Evolutionary conservation across 1,140 invertebrate species (phyloP).

Genomic region (Chlorops oryzae): DNA sequence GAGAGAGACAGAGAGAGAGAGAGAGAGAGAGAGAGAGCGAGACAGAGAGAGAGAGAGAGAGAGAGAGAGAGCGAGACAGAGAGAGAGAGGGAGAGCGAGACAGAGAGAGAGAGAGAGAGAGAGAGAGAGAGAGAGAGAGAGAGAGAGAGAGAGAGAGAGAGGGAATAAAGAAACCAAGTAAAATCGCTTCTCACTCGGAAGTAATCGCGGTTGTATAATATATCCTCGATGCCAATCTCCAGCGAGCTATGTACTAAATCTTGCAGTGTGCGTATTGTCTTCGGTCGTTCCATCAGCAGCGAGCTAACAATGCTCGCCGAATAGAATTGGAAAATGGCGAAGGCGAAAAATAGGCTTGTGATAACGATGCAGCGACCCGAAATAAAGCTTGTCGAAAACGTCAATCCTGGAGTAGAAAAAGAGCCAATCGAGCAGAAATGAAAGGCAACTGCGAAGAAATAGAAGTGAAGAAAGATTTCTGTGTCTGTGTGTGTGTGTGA

Average conservation of each 20-base stretch:
- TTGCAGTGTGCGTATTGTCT: conserved; percentile 56
- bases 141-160: conserved; percentile 24
- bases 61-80: conserved; percentile 18
- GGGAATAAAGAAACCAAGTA: background rate
- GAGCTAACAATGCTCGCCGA: conserved; percentile 67
- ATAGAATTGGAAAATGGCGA: conserved; percentile 65
- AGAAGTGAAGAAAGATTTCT: background rate
- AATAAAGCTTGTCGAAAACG: conserved; percentile 48
- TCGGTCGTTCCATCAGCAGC: conserved; percentile 58
- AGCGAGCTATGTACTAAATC: conserved; percentile 59
- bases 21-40: conserved; percentile 20
- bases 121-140: too few species aligned
- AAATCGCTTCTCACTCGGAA: conserved; percentile 44
- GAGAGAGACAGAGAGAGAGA: conserved; percentile 14
- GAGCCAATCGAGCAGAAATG: too few species aligned
- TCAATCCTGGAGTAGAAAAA: conserved; percentile 50
- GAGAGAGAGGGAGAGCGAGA: background rate
- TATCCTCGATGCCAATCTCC: conserved; percentile 56
- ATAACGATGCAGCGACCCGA: conserved; percentile 58
- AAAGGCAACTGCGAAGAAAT: background rate
- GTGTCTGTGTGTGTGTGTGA: background rate
- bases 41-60: conserved; percentile 3
- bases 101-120: too few species aligned
- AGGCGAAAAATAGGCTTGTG: conserved; percentile 57
- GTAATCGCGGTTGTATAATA: conserved; percentile 56